These are phyloP conservation scores for Calliphora vomitoria DNA, from an alignment of 2,888 invertebrate genomes.

Conservation along the genomic window DNA sequence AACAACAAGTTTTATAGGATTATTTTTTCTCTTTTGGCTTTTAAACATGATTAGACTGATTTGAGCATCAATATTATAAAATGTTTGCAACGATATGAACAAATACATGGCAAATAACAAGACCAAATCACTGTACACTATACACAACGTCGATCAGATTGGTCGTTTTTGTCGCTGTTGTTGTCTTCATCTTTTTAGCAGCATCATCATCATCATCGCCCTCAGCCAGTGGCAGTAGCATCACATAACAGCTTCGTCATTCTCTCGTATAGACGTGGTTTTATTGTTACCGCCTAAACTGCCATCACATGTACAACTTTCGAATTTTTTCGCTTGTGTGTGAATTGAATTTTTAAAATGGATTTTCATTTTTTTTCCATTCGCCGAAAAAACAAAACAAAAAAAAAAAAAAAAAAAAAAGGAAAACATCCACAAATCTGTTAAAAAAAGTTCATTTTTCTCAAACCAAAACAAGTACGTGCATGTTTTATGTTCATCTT, in stretches of 20 bases:
- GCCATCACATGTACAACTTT: constrained; percentile 62
- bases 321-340: constrained; percentile 52
- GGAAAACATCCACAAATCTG: constrained; percentile 38
- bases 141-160: constrained; percentile 16
- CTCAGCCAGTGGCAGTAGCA: constrained; percentile 1
- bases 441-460: constrained; percentile 41
- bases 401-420: not conserved
- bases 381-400: not conserved
- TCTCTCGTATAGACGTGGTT: constrained; percentile 47
- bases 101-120: constrained; percentile 64
- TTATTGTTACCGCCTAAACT: constrained; percentile 63
- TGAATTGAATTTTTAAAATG: constrained; percentile 73
- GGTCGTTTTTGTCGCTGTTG: constrained; percentile 31
- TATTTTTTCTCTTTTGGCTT: constrained; percentile 44
- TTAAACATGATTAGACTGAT: constrained; percentile 72
- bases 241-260: constrained; percentile 39
- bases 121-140: constrained; percentile 62
- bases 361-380: constrained; percentile 43
- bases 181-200: constrained; percentile 49
- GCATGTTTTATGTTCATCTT: constrained; percentile 49
- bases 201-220: constrained; percentile 33
- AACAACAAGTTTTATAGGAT: constrained; percentile 36
- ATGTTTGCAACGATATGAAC: constrained; percentile 61
- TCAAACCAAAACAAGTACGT: constrained; percentile 67
- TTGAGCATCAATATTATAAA: constrained; percentile 65